Conservation (phyloP, 1,140 invertebrate species). For the Pissodes strobi region DNA sequence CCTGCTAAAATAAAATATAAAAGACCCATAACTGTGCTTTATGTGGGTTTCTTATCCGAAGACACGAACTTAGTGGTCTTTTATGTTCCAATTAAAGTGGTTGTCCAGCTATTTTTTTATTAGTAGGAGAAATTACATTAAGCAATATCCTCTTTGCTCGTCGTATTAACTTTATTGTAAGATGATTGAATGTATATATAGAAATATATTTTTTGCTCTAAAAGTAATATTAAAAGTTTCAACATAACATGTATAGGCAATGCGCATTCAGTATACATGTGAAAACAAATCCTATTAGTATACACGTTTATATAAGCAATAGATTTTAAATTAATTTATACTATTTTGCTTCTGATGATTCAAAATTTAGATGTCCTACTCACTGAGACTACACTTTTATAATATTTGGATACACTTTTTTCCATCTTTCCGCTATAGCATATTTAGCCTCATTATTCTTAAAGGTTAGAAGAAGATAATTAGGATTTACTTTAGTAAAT, state of each 20-base stretch:
- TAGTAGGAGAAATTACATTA: background rate
- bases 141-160: background rate
- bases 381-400: background rate
- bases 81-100: constrained; percentile 16
- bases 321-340: too few species aligned
- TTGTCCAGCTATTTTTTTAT: background rate
- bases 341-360: background rate
- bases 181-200: too few species aligned
- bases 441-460: background rate
- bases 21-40: constrained; percentile 8
- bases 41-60: background rate
- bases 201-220: too few species aligned
- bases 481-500: too few species aligned
- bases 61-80: constrained; percentile 6
- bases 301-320: too few species aligned
- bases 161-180: too few species aligned
- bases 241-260: too few species aligned
- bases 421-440: background rate
- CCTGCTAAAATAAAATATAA: constrained; percentile 8
- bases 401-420: background rate
- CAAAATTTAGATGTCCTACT: too few species aligned
- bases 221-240: too few species aligned
- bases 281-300: too few species aligned
- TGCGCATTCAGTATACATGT: too few species aligned
- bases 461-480: too few species aligned